These are phyloP conservation scores for Oryctolagus cuniculus DNA, from an alignment of 2,113 vertebrate species.

Conservation along the genomic window DNA sequence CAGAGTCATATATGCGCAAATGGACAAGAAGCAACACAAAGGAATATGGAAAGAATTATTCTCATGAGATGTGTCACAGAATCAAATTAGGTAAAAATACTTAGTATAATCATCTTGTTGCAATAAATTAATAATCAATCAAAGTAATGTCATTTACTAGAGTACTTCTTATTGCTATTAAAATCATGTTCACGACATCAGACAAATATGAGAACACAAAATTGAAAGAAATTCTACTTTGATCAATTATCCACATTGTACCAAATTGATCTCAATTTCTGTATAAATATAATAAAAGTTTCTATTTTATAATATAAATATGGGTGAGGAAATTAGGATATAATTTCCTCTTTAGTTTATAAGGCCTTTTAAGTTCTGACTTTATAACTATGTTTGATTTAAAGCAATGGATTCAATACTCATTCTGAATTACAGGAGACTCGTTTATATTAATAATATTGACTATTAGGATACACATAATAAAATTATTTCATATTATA, in stretches of 20 bases:
- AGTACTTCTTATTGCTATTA: not conserved
- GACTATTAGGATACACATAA: conserved; percentile 13
- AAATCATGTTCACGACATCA: not conserved
- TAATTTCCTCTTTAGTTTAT: not conserved
- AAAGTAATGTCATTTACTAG: not conserved
- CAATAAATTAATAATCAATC: not conserved
- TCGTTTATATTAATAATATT: not conserved
- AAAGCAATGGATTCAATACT: not conserved
- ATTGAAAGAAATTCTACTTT: not conserved
- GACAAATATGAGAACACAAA: not conserved
- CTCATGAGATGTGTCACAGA: not conserved
- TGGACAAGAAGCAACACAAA: not conserved
- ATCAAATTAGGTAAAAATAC: not conserved
- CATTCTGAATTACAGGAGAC: not conserved
- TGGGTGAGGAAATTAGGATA: not conserved
- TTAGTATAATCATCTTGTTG: not conserved
- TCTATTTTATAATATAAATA: not conserved
- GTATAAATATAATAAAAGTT: not conserved
- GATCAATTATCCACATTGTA: not conserved
- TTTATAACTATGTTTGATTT: not conserved
- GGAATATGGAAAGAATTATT: not conserved
- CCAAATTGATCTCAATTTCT: not conserved
- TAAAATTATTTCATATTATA: conserved; percentile 40
- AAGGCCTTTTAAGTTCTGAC: not conserved
- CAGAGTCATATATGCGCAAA: not conserved